These are phyloP conservation scores for Barbus barbus DNA, from an alignment of 2,113 vertebrate genomes.

Conservation along the genomic window DNA sequence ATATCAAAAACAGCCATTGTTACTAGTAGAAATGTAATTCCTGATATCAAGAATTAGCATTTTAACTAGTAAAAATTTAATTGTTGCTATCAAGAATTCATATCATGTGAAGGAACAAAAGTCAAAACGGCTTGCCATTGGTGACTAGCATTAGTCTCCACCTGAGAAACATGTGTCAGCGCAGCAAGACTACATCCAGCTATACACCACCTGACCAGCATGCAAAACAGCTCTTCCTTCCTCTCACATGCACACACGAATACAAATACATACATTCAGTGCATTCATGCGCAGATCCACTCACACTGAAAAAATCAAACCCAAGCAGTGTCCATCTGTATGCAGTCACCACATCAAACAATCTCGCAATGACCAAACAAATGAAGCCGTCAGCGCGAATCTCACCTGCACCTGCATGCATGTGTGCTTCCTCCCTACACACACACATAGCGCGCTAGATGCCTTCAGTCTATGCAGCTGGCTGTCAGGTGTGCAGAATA, in stretches of 20 bases:
- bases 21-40: no score
- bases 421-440: not conserved
- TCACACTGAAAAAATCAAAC: not conserved
- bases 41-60: no score
- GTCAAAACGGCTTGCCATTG: no score
- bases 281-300: constrained; percentile 24
- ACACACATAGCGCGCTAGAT: constrained; percentile 47
- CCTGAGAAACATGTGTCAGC: constrained; percentile 51
- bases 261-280: constrained; percentile 1
- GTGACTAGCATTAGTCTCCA: constrained; percentile 44
- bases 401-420: constrained; percentile 51
- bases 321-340: constrained; percentile 52
- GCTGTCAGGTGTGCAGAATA: constrained; percentile 72
- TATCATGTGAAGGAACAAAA: no score
- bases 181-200: constrained; percentile 9
- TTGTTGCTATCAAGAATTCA: no score
- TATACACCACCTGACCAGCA: constrained; percentile 73
- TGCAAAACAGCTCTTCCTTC: constrained; percentile 71
- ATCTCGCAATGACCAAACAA: constrained; percentile 63
- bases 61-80: no score
- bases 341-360: constrained; percentile 65
- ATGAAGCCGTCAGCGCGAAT: constrained; percentile 9
- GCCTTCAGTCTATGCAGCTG: constrained; percentile 62
- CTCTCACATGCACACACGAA: constrained; percentile 10
- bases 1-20: no score